Evolutionary conservation across 1,140 invertebrate species (phyloP).

Genomic region (Trachymyrmex cornetzi): DNA sequence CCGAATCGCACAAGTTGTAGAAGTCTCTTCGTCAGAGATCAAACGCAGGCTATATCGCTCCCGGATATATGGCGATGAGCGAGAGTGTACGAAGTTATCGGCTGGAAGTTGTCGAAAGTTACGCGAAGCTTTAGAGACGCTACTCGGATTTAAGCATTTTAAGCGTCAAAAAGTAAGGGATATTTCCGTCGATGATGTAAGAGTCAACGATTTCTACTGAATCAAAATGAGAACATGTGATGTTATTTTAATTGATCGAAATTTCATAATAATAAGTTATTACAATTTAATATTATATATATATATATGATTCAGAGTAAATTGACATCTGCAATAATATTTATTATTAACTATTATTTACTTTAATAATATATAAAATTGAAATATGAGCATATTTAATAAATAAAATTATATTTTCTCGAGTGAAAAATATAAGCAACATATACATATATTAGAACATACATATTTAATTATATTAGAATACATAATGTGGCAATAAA

Average conservation of each 20-base stretch:
- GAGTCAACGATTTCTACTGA: neutral
- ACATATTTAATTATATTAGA: too few relatives aligned
- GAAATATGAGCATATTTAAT: neutral
- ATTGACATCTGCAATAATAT: neutral
- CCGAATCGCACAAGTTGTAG: conserved; percentile 35
- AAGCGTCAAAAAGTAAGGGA: conserved; percentile 16
- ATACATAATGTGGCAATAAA: too few relatives aligned
- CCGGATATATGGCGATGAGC: conserved; percentile 41
- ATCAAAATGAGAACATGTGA: neutral
- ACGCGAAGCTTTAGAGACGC: conserved; percentile 18
- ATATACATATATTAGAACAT: neutral
- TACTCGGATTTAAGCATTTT: conserved; percentile 40
- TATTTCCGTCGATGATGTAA: neutral
- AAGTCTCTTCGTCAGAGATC: conserved; percentile 40
- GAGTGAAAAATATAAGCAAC: neutral
- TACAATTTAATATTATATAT: conserved; percentile 3
- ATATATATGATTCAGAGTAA: neutral
- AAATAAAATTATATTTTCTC: neutral
- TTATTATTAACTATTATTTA: conserved; percentile 11
- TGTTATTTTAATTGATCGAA: neutral
- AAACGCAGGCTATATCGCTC: conserved; percentile 52
- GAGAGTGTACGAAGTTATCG: conserved; percentile 54
- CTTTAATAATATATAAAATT: neutral
- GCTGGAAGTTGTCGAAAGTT: conserved; percentile 55
- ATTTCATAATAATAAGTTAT: conserved; percentile 14